phyloP scores from a whole-genome alignment of 2,888 invertebrate genomes.

The Alcis repandata region DNA sequence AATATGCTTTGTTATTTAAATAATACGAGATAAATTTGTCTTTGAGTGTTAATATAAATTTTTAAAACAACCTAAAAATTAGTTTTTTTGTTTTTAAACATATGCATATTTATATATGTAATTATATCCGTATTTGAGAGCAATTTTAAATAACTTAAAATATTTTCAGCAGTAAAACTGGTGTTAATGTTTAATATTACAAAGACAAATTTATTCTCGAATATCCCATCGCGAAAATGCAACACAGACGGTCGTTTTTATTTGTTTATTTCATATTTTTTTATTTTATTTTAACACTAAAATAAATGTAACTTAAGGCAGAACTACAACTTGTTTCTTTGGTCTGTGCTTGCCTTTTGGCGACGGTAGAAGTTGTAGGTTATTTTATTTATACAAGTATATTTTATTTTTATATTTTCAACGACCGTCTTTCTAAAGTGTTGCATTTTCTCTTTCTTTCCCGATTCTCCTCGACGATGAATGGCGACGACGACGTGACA shows the following conservation, averaged over 20 bases:
- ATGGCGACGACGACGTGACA: conserved; percentile 50
- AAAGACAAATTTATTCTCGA: conserved; percentile 59
- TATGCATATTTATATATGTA: neutral
- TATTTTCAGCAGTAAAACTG: neutral
- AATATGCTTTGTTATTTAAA: conserved; percentile 45
- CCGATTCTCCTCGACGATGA: conserved; percentile 67
- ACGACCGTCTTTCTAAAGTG: conserved; percentile 82
- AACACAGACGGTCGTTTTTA: conserved; percentile 83
- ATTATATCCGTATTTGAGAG: neutral
- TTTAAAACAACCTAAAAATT: neutral
- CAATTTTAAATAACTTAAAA: neutral
- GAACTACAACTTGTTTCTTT: conserved; percentile 60
- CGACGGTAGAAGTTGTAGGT: conserved; percentile 61
- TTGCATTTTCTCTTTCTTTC: conserved; percentile 86
- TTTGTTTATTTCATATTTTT: conserved; percentile 25
- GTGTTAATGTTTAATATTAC: neutral
- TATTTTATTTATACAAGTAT: conserved; percentile 40
- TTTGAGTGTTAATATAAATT: conserved; percentile 2
- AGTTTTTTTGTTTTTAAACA: neutral
- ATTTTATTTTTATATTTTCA: conserved; percentile 47
- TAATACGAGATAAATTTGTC: conserved; percentile 35
- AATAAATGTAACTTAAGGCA: conserved; percentile 44
- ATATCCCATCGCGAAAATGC: conserved; percentile 79
- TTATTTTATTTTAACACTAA: conserved; percentile 45
- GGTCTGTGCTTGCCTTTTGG: conserved; percentile 85